phyloP scores from a whole-genome alignment of 2,113 vertebrate genomes.

The Rhynchomys soricoides region DNA sequence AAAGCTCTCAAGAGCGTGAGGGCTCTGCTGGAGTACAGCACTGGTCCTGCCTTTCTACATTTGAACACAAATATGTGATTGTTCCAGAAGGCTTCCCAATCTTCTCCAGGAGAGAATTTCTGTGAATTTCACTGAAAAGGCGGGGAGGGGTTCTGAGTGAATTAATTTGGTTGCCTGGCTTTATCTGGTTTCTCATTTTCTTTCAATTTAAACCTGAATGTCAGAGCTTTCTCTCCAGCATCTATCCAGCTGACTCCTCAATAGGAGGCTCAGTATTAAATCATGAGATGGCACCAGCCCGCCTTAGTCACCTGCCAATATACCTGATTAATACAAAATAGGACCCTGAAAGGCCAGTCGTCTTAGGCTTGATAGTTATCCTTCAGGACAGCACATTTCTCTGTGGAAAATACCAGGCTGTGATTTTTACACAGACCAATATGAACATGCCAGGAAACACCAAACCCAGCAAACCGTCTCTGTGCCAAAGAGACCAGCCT shows the following conservation, averaged over 20 bases:
- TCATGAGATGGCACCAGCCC: slow-evolving; percentile 56
- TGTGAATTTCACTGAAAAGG: slow-evolving; percentile 51
- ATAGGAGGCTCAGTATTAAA: slow-evolving; percentile 77
- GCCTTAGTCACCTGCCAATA: slow-evolving; percentile 71
- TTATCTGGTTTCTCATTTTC: slow-evolving; percentile 75
- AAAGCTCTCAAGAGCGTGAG: not conserved
- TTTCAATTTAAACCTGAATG: slow-evolving; percentile 72
- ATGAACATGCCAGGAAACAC: slow-evolving; percentile 74
- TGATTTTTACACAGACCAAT: slow-evolving; percentile 71
- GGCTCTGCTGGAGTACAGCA: not conserved
- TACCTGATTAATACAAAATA: slow-evolving; percentile 69
- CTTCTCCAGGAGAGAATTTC: slow-evolving; percentile 36
- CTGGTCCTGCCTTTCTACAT: not conserved
- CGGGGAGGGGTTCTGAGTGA: slow-evolving; percentile 37
- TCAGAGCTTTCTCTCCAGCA: slow-evolving; percentile 52
- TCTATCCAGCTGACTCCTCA: slow-evolving; percentile 55
- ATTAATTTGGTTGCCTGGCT: slow-evolving; percentile 67
- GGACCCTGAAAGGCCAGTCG: slow-evolving; percentile 46
- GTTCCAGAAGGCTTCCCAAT: slow-evolving; percentile 71
- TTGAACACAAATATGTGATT: slow-evolving; percentile 15
- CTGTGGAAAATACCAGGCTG: slow-evolving; percentile 76
- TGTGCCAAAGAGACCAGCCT: not conserved
- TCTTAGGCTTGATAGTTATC: slow-evolving; percentile 61
- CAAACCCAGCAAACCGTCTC: not conserved
- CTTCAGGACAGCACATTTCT: slow-evolving; percentile 78